Conservation (phyloP, 2,113 vertebrate genomes). For the Xiphophorus maculatus region DNA sequence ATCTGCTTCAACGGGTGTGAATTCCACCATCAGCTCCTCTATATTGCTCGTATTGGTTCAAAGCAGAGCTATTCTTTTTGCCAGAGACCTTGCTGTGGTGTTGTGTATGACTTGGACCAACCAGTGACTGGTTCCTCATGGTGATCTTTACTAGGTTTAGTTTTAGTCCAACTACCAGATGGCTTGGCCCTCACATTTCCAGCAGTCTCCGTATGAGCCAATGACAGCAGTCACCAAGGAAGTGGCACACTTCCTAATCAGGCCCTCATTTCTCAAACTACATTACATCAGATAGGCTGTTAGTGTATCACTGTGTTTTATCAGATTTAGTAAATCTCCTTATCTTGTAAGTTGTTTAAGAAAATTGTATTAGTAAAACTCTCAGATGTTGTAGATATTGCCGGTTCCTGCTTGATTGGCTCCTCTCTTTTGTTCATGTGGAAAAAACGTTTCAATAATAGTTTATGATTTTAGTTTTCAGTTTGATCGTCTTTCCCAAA, state of each 20-base stretch:
- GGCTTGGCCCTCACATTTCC: conserved; percentile 6
- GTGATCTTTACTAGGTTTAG: neutral
- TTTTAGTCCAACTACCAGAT: conserved; percentile 3
- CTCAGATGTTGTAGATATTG: too few species aligned
- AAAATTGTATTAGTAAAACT: too few species aligned
- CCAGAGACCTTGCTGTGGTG: neutral
- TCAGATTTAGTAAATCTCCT: neutral
- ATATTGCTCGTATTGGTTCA: too few species aligned
- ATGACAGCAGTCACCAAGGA: conserved; percentile 58
- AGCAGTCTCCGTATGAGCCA: conserved; percentile 17
- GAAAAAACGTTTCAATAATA: too few species aligned
- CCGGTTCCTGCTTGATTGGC: too few species aligned
- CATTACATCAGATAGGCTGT: conserved; percentile 24
- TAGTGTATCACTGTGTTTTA: neutral
- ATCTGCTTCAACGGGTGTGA: too few species aligned
- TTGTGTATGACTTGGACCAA: neutral
- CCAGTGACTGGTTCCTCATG: neutral
- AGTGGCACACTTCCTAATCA: conserved; percentile 64
- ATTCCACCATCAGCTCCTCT: too few species aligned
- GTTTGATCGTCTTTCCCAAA: too few species aligned
- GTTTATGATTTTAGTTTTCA: too few species aligned
- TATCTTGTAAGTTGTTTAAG: neutral
- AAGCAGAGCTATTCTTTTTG: too few species aligned
- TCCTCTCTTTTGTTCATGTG: too few species aligned
- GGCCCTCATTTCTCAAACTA: conserved; percentile 58